These are phyloP conservation scores for Rhopalosiphum padi DNA, from an alignment of 1,140 invertebrate genomes.

Conservation along the genomic window DNA sequence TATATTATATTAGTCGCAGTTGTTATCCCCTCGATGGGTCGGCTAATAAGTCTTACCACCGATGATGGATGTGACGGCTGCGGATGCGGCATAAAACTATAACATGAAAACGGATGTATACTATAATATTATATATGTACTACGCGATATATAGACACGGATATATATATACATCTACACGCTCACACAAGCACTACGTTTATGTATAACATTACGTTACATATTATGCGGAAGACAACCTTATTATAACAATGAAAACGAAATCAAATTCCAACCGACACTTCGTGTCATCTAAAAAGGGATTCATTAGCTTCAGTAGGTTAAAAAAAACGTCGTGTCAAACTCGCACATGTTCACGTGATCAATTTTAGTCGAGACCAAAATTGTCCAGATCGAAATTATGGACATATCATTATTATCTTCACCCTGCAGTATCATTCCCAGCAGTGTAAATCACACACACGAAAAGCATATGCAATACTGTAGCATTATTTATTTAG, in stretches of 20 bases:
- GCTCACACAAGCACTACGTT: neutral
- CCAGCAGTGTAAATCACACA: no score
- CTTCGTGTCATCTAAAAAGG: neutral
- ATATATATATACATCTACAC: neutral
- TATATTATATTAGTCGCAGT: neutral
- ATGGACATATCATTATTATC: no score
- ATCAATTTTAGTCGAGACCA: no score
- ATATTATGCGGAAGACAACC: neutral
- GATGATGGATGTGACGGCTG: constrained; percentile 33
- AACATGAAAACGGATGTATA: neutral
- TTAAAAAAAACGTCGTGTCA: neutral
- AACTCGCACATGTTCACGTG: neutral
- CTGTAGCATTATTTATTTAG: no score
- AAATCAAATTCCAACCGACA: neutral
- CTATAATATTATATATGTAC: neutral
- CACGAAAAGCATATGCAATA: no score
- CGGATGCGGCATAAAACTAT: neutral
- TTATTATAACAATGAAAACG: neutral
- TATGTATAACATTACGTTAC: neutral
- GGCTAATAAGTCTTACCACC: constrained; percentile 1
- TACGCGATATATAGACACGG: neutral
- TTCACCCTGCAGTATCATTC: no score
- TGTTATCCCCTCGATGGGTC: neutral
- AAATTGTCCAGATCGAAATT: no score
- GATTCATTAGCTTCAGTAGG: neutral